Evolutionary conservation across 2,113 vertebrate genomes (phyloP).

Genomic region (Xyrauchen texanus): DNA sequence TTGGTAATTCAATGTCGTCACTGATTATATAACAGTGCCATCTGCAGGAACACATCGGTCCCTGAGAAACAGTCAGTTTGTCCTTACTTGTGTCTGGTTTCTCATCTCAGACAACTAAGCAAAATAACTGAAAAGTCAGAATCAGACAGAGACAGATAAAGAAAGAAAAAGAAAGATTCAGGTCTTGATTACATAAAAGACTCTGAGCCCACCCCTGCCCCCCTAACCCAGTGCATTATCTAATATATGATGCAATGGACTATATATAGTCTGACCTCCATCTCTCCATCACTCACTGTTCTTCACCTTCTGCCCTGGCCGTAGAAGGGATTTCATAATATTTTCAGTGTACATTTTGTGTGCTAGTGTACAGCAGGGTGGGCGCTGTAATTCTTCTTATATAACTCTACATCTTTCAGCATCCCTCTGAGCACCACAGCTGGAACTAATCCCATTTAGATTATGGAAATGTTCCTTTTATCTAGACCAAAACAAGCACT

Average conservation of each 20-base stretch:
- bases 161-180: background rate
- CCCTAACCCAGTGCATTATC: slow-evolving; percentile 24
- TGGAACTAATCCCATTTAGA: slow-evolving; percentile 47
- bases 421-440: slow-evolving; percentile 43
- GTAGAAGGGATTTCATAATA: slow-evolving; percentile 25
- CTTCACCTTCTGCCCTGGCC: slow-evolving; percentile 33
- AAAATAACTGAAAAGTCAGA: background rate
- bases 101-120: slow-evolving; percentile 1
- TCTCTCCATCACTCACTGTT: slow-evolving; percentile 15
- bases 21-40: slow-evolving; percentile 29
- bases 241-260: slow-evolving; percentile 48
- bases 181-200: slow-evolving; percentile 33
- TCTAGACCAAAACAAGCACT: slow-evolving; percentile 48
- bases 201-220: slow-evolving; percentile 17
- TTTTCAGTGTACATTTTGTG: background rate
- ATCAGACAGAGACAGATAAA: background rate
- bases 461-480: slow-evolving; percentile 34
- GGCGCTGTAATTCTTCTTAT: slow-evolving; percentile 72
- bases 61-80: background rate
- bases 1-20: background rate
- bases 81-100: background rate
- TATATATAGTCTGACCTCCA: slow-evolving; percentile 38
- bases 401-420: slow-evolving; percentile 59
- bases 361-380: slow-evolving; percentile 5
- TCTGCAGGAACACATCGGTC: background rate